Conservation (phyloP, 2,113 vertebrate species). For the Sinocyclocheilus rhinocerous region DNA sequence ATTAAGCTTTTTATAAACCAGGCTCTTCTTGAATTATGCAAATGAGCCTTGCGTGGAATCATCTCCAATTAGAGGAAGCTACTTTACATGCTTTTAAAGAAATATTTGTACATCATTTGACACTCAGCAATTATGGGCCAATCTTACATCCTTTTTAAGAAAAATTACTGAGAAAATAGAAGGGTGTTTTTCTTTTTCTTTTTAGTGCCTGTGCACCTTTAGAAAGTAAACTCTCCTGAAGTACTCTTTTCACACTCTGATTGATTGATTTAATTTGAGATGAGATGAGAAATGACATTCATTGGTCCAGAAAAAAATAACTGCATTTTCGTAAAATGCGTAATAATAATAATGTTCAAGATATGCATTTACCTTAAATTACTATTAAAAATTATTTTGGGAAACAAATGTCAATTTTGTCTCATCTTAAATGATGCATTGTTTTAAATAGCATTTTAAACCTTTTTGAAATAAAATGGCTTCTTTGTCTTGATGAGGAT, state of each 20-base stretch:
- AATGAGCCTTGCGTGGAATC: conserved; percentile 10
- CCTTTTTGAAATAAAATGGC: too few species aligned
- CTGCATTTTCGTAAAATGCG: not conserved
- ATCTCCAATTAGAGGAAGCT: conserved; percentile 29
- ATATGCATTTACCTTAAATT: not conserved
- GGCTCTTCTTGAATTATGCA: conserved; percentile 31
- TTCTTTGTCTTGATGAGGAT: too few species aligned
- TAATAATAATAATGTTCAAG: not conserved
- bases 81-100: conserved; percentile 34
- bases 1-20: conserved; percentile 29
- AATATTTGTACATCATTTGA: conserved; percentile 31
- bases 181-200: not conserved
- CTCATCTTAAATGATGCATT: not conserved
- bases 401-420: not conserved
- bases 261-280: not conserved
- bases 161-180: not conserved
- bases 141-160: not conserved
- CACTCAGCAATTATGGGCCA: not conserved
- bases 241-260: not conserved
- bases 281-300: not conserved
- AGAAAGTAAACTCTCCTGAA: not conserved
- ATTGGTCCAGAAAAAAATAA: not conserved
- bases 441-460: not conserved
- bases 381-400: not conserved
- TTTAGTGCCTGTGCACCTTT: not conserved